Percentiles rank a stretch among this genome's conserved stretches.
phyloP scores from a whole-genome alignment of 2,888 invertebrate genomes.

The Hedychridium roseum region DNA sequence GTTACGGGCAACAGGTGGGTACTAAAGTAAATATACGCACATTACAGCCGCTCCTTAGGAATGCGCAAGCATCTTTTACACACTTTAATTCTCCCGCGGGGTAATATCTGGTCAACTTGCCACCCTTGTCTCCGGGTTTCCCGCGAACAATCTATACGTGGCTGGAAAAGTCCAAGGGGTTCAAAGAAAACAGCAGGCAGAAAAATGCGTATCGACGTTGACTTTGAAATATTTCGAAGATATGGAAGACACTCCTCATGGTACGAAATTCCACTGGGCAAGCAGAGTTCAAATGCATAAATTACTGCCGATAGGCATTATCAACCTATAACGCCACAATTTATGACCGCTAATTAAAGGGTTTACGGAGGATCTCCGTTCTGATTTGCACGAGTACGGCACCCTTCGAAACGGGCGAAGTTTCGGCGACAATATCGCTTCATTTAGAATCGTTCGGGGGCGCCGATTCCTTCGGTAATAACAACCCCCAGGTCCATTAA shows the following conservation, averaged over 20 bases:
- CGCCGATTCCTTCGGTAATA: too few relatives aligned
- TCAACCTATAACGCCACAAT: conserved; percentile 52
- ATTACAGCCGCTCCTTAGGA: conserved; percentile 53
- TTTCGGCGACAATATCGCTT: conserved; percentile 46
- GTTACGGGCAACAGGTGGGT: conserved; percentile 60
- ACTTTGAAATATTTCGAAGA: background rate
- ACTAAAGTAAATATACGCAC: conserved; percentile 61
- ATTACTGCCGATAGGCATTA: conserved; percentile 47
- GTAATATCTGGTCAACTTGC: too few relatives aligned
- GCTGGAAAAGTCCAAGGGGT: too few relatives aligned
- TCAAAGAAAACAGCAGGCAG: too few relatives aligned
- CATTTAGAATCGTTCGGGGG: too few relatives aligned
- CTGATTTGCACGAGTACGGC: conserved; percentile 45
- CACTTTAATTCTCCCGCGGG: conserved; percentile 23
- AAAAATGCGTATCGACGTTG: too few relatives aligned
- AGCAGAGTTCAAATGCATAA: conserved; percentile 33
- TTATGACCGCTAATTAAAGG: conserved; percentile 55
- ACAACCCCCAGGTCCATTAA: too few relatives aligned
- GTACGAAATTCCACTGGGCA: conserved; percentile 13
- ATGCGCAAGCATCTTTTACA: conserved; percentile 30
- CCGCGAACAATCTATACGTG: too few relatives aligned
- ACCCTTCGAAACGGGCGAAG: conserved; percentile 37
- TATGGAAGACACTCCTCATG: too few relatives aligned
- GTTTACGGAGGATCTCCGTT: conserved; percentile 52
- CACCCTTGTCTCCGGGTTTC: too few relatives aligned